Evolutionary conservation across 53 echinoderm and acorn worm genomes (phyloP).

Genomic region (Astropecten irregularis): DNA sequence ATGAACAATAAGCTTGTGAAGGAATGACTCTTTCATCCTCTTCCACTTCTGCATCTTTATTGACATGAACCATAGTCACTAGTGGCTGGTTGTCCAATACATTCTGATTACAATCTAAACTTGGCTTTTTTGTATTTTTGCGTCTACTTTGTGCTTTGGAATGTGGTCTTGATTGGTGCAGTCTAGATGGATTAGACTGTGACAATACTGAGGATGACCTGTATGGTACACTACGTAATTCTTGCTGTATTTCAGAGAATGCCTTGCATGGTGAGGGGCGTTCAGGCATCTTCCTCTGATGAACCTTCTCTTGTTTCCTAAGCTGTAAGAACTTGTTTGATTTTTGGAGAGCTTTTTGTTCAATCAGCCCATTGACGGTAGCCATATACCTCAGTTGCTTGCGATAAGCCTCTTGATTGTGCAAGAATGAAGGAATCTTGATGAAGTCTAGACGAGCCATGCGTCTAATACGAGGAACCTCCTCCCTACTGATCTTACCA

Average conservation of each 20-base stretch:
- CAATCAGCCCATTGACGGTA: slow-evolving; percentile 59
- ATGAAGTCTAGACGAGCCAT: slow-evolving; percentile 79
- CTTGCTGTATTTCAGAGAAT: not conserved
- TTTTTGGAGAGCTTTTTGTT: not conserved
- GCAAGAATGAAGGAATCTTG: slow-evolving; percentile 80
- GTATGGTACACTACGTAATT: not conserved
- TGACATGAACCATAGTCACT: not conserved
- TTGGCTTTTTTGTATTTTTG: not conserved
- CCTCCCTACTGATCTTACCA: slow-evolving; percentile 80
- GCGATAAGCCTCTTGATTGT: slow-evolving; percentile 65
- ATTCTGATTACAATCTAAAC: not conserved
- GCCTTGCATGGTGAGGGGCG: not conserved
- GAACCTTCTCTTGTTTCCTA: not conserved
- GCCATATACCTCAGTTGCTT: slow-evolving; percentile 74
- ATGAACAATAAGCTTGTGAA: not conserved
- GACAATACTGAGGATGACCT: not conserved
- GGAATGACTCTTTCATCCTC: slow-evolving; percentile 22
- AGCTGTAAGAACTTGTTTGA: not conserved
- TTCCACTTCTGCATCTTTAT: not conserved
- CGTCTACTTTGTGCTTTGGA: too few species aligned
- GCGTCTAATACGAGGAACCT: slow-evolving; percentile 72
- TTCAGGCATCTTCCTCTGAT: not conserved
- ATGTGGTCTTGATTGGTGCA: not conserved
- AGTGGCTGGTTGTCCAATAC: not conserved
- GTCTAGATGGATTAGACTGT: not conserved